phyloP scores from a whole-genome alignment of 2,113 vertebrate species.

The Smithornis capensis region DNA sequence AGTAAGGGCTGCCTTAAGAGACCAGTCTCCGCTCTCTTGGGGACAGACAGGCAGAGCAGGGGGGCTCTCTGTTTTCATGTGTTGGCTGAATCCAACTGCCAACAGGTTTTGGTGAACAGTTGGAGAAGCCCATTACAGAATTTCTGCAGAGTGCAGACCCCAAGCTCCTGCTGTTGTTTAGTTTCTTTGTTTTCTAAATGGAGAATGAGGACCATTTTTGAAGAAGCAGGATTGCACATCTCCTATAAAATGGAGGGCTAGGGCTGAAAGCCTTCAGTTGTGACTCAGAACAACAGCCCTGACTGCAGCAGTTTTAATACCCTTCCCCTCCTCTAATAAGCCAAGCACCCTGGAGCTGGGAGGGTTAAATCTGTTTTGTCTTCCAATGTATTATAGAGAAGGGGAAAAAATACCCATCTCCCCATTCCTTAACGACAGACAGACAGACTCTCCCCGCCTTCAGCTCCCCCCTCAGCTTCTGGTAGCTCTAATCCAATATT shows the following conservation, averaged over 20 bases:
- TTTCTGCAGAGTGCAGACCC: not conserved
- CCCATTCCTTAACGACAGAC: slow-evolving; percentile 9
- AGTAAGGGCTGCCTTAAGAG: not conserved
- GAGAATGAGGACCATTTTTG: not conserved
- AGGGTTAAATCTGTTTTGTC: slow-evolving; percentile 42
- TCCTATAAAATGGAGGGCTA: not conserved
- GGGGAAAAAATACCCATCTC: slow-evolving; percentile 41
- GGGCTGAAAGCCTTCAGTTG: not conserved
- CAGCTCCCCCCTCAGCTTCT: slow-evolving; percentile 37
- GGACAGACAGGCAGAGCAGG: not conserved
- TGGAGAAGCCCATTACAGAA: not conserved
- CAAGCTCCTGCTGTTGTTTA: not conserved
- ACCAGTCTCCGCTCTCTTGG: not conserved
- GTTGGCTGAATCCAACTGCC: not conserved
- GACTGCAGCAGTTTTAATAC: not conserved
- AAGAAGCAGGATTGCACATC: not conserved
- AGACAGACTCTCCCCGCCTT: slow-evolving; percentile 33
- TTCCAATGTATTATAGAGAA: slow-evolving; percentile 31
- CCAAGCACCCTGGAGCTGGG: not conserved
- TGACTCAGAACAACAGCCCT: not conserved
- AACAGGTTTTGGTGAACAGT: not conserved
- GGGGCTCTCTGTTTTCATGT: not conserved
- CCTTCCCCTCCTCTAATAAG: not conserved
- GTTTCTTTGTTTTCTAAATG: not conserved
- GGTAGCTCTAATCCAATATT: slow-evolving; percentile 91